Percentiles rank a stretch among this genome's conserved stretches.
These are phyloP conservation scores for Allygus modestus DNA, from an alignment of 2,888 invertebrate genomes.

Conservation along the genomic window DNA sequence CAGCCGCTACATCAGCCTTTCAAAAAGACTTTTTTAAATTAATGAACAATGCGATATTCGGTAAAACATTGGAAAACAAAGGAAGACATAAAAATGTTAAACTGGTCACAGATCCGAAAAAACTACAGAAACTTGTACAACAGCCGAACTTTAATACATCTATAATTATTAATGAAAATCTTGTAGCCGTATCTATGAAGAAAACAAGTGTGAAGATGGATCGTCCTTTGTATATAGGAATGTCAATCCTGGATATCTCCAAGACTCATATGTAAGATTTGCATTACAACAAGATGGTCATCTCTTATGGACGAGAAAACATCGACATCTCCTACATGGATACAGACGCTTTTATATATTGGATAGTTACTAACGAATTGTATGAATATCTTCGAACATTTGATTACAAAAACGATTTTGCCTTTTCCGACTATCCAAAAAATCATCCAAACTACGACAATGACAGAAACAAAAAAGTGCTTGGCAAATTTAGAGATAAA, in stretches of 20 bases:
- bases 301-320: conserved; percentile 30
- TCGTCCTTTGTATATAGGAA: conserved; percentile 53
- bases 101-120: conserved; percentile 42
- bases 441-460: conserved; percentile 42
- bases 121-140: conserved; percentile 53
- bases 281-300: conserved; percentile 61
- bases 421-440: conserved; percentile 56
- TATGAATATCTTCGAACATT: conserved; percentile 56
- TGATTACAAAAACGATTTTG: conserved; percentile 49
- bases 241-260: conserved; percentile 60
- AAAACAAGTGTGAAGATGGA: conserved; percentile 56
- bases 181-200: conserved; percentile 62
- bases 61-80: conserved; percentile 50
- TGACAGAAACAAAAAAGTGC: conserved; percentile 57
- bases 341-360: conserved; percentile 58
- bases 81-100: conserved; percentile 55
- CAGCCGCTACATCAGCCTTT: conserved; percentile 72
- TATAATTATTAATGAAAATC: conserved; percentile 55
- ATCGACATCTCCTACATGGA: conserved; percentile 31
- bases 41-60: conserved; percentile 54
- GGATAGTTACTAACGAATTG: conserved; percentile 58
- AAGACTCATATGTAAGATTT: conserved; percentile 62
- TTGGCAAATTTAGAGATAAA: conserved; percentile 63
- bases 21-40: conserved; percentile 70
- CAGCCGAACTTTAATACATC: conserved; percentile 46